A percentile compares a stretch with the other conserved stretches of the same genome.
These are phyloP conservation scores for Psittacula cyanocephala DNA, from an alignment of 2,113 vertebrate genomes.

Conservation along the genomic window DNA sequence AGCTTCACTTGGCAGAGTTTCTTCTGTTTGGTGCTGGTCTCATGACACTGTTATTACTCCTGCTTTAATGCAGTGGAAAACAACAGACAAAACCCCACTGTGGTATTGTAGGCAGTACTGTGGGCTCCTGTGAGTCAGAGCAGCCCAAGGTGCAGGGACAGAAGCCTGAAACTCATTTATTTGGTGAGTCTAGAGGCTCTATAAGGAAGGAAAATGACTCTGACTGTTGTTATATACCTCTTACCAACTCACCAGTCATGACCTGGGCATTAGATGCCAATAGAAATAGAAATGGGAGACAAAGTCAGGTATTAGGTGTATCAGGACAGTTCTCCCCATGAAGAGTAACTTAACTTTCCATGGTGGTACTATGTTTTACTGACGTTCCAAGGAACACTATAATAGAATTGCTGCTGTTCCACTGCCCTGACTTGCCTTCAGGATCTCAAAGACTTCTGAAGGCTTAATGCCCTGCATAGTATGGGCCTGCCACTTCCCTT, in stretches of 20 bases:
- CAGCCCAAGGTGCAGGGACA: not conserved
- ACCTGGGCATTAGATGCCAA: not conserved
- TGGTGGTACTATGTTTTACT: not conserved
- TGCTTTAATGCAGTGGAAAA: slow-evolving; percentile 8
- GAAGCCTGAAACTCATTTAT: not conserved
- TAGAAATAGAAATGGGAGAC: not conserved
- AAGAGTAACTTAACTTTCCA: not conserved
- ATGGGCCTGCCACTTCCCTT: not conserved
- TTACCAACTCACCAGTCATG: not conserved
- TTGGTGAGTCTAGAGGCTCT: not conserved
- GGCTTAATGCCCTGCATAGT: not conserved
- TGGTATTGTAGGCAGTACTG: not conserved
- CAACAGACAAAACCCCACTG: not conserved
- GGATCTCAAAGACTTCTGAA: not conserved
- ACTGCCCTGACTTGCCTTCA: not conserved
- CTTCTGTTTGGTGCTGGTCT: not conserved
- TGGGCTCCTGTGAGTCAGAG: not conserved
- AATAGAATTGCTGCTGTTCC: not conserved
- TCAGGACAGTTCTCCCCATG: not conserved
- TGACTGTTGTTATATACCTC: not conserved
- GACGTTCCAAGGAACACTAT: not conserved
- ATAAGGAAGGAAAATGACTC: not conserved
- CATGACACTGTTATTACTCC: slow-evolving; percentile 22
- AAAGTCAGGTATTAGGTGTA: not conserved
- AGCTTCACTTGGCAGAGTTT: slow-evolving; percentile 17